phyloP scores from a whole-genome alignment of 2,888 invertebrate genomes.

The Geotrupes spiniger region DNA sequence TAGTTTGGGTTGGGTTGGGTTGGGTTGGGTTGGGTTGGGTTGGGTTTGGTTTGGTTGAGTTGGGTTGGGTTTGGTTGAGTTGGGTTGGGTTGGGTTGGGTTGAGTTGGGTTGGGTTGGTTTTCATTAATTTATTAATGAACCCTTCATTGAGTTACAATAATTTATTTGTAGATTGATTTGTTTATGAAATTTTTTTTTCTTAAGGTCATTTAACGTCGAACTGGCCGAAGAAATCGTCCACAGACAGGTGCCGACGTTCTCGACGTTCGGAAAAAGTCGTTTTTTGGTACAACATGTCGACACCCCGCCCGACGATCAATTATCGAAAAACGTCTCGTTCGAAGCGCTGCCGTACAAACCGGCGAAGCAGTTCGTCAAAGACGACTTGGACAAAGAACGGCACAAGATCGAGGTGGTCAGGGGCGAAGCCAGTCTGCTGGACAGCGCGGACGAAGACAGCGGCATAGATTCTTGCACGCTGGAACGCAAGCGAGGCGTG shows the following conservation, averaged over 20 bases:
- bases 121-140: too few species aligned
- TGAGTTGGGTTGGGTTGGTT: too few species aligned
- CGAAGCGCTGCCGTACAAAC: constrained; percentile 48
- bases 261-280: constrained; percentile 60
- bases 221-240: constrained; percentile 33
- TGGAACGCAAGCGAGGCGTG: constrained; percentile 49
- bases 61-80: too few species aligned
- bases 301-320: constrained; percentile 42
- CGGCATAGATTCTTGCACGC: constrained; percentile 63
- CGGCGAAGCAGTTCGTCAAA: constrained; percentile 35
- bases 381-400: constrained; percentile 24
- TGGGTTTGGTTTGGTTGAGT: too few species aligned
- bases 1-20: too few species aligned
- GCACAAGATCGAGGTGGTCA: constrained; percentile 34
- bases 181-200: too few species aligned
- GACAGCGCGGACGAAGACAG: constrained; percentile 67
- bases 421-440: constrained; percentile 60
- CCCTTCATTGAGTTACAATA: too few species aligned
- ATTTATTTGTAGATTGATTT: too few species aligned
- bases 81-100: too few species aligned
- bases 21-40: too few species aligned
- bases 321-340: constrained; percentile 45
- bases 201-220: constrained; percentile 21
- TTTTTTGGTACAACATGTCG: constrained; percentile 49
- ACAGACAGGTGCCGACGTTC: constrained; percentile 53